These are phyloP conservation scores for Leptopilina boulardi DNA, from an alignment of 1,140 invertebrate species.

Conservation along the genomic window DNA sequence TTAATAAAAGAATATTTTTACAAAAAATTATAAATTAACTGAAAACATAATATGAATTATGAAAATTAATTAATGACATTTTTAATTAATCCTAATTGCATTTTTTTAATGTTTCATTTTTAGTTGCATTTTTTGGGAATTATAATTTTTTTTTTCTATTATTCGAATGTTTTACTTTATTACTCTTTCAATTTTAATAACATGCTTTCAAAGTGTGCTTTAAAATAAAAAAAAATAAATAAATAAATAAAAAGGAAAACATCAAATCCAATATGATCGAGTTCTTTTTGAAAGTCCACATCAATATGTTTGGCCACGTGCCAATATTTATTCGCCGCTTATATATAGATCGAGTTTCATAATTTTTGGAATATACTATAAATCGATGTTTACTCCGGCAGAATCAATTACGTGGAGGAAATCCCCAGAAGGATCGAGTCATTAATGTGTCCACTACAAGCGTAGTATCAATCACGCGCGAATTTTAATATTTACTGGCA, in stretches of 20 bases:
- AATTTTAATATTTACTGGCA: slow-evolving; percentile 63
- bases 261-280: background rate
- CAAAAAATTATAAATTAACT: too few relatives aligned
- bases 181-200: background rate
- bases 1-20: too few relatives aligned
- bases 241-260: too few relatives aligned
- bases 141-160: too few relatives aligned
- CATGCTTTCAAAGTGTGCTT: background rate
- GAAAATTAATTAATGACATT: too few relatives aligned
- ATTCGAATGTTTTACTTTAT: too few relatives aligned
- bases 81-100: too few relatives aligned
- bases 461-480: slow-evolving; percentile 60
- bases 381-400: slow-evolving; percentile 36
- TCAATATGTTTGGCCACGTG: slow-evolving; percentile 13
- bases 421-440: slow-evolving; percentile 38
- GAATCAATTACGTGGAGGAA: slow-evolving; percentile 7
- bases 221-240: background rate
- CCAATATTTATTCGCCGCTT: slow-evolving; percentile 6
- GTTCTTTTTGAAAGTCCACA: slow-evolving; percentile 9
- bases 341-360: slow-evolving; percentile 23
- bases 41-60: too few relatives aligned
- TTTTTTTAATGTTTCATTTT: too few relatives aligned
- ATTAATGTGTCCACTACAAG: slow-evolving; percentile 49
- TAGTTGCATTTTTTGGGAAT: too few relatives aligned
- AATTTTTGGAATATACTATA: slow-evolving; percentile 27